Conservation (phyloP, 2,113 vertebrate genomes). For the Nymphicus hollandicus region DNA sequence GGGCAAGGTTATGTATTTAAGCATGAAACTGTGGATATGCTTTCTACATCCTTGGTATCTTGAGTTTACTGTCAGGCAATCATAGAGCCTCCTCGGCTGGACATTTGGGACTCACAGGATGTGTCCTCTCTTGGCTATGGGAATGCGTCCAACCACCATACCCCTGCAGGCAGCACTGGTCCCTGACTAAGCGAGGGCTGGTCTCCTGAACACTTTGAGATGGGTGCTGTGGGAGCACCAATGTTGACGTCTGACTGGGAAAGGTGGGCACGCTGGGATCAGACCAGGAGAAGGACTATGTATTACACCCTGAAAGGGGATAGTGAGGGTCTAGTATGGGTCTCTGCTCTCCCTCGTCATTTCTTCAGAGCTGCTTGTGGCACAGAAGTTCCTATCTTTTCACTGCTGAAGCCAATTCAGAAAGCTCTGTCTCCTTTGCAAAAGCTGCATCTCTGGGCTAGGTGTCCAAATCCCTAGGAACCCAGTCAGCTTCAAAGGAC, state of each 20-base stretch:
- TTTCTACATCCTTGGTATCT: background rate
- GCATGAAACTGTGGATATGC: background rate
- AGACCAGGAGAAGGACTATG: background rate
- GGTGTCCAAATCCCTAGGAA: background rate
- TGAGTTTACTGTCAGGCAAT: background rate
- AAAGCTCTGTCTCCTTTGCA: background rate
- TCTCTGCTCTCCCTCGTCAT: background rate
- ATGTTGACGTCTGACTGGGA: background rate
- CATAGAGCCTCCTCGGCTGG: background rate
- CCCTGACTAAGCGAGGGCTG: background rate
- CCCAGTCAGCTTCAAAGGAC: background rate
- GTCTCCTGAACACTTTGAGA: background rate
- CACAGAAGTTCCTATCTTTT: background rate
- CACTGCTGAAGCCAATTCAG: background rate
- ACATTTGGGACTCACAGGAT: background rate
- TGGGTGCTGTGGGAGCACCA: rapidly evolving
- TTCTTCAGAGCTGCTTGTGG: background rate
- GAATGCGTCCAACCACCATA: background rate
- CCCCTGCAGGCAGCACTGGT: rapidly evolving
- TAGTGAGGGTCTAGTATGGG: background rate
- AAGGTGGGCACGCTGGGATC: background rate
- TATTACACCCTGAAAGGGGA: background rate
- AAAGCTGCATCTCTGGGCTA: background rate
- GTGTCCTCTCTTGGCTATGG: background rate
- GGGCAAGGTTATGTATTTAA: background rate